Base-by-base conservation (phyloP, 2,113 vertebrate species). In the Oncorhynchus keta region DNA sequence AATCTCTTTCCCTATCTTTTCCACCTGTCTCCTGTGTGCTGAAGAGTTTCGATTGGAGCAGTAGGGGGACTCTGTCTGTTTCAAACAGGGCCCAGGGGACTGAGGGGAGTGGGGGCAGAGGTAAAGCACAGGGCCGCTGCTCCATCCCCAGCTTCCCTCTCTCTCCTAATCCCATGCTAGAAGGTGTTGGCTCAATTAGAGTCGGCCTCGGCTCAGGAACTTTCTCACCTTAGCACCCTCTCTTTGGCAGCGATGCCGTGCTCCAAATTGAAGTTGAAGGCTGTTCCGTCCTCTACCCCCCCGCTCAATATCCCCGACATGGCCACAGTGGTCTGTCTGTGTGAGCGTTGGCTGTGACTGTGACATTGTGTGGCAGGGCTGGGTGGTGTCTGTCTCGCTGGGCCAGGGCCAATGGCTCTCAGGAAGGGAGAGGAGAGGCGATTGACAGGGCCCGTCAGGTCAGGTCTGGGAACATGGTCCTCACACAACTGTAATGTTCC, bases 181-280 rank as follows among this genome's bases (percentile, higher is more conserved):
- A n/a, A 49, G 70, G 48, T 71, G 13, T 71, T 9, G 55, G 11
- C 26, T 28, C 57, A 73, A 61, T 73, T 62, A 73, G 16, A 73
- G 28, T 28, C 13, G 59, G n/a, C n/a, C n/a, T 62, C n/a, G 16
- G 5, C 59, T 62, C 59, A 62, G 59, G 59, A 62, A n/a, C n/a
- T 62, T 11, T 62, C 59, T 62, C 59, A 62, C 59, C 67, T 35
- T 45, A 13, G 28, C 28, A 32, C 12, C 30, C 26, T 18, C 65
- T 16, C 65, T 14, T 0, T 67, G 14, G 22, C 65, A 67, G 16
- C 5, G 24, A 13, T 67, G 65, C 65, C 13, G 5, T 9, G 65
- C 28, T 32, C 16, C 13, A 22, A 18, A 16, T 67, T 67, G 32
- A 35, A 3, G 30, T 16, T 1, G 30, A 35, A 20, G 30, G 32